Evolutionary conservation across 2,797 vertebrate genomes (phyloP).

Genomic region (Sebastolobus altivelis): DNA sequence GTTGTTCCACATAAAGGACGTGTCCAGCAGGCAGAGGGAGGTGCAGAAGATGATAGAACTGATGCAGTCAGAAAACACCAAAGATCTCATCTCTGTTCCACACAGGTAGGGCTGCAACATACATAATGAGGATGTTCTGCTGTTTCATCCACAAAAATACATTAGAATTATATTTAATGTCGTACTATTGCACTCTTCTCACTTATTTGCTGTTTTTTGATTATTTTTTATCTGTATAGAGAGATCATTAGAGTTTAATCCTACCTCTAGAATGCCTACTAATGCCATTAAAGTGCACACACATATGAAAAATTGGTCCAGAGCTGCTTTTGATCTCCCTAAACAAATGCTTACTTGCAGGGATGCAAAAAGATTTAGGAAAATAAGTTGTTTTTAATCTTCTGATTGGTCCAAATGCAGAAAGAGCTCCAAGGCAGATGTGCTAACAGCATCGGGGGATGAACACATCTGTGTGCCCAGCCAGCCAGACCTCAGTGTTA

Average conservation of each 20-base stretch:
- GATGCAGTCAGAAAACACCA: slow-evolving; percentile 86
- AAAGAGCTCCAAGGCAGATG: slow-evolving; percentile 89
- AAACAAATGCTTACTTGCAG: background rate
- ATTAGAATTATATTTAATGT: background rate
- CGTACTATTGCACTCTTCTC: background rate
- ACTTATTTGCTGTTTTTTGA: background rate
- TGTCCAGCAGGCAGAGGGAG: slow-evolving; percentile 91
- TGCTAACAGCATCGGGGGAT: slow-evolving; percentile 65
- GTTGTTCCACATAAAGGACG: slow-evolving; percentile 91
- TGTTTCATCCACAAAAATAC: background rate
- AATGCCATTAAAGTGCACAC: background rate
- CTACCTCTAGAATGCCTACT: background rate
- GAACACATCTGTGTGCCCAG: slow-evolving; percentile 82
- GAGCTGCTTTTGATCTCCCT: background rate
- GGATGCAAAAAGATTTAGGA: background rate
- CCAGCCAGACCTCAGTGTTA: slow-evolving; percentile 89
- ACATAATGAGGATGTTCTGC: no score
- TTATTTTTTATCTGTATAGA: background rate
- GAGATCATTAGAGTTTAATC: background rate
- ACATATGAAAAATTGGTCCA: background rate
- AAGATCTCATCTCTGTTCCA: slow-evolving; percentile 44
- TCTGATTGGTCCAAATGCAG: slow-evolving; percentile 71
- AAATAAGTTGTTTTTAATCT: background rate
- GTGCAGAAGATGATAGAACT: slow-evolving; percentile 91
- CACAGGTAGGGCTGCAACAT: slow-evolving; percentile 61